Percentiles rank a stretch among this genome's conserved stretches.
Conservation (phyloP, 2,113 vertebrate species). For the Thalassoma bifasciatum region DNA sequence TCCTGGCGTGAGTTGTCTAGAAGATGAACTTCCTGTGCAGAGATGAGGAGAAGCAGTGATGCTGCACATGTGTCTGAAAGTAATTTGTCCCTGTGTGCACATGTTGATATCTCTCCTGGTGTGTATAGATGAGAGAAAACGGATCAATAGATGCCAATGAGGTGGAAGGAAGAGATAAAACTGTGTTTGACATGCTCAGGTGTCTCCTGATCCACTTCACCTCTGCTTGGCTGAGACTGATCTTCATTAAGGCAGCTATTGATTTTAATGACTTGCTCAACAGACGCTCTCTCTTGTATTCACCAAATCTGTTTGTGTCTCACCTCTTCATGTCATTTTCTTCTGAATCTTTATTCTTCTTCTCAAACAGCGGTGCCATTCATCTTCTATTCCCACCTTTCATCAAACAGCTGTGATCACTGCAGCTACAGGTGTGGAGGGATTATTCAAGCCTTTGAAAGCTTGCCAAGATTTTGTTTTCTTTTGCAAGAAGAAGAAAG, state of each 20-base stretch:
- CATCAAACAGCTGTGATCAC: slow-evolving; percentile 6
- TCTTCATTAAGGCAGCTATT: slow-evolving; percentile 72
- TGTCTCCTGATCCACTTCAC: not conserved
- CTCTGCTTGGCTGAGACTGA: slow-evolving; percentile 66
- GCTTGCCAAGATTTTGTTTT: not conserved
- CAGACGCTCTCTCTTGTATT: slow-evolving; percentile 45
- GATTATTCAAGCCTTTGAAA: slow-evolving; percentile 13
- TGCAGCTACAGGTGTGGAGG: not conserved
- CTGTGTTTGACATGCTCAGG: slow-evolving; percentile 9
- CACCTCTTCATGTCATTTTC: not conserved
- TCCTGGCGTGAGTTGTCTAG: slow-evolving; percentile 77
- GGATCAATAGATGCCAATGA: not conserved
- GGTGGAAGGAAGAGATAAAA: slow-evolving; percentile 48
- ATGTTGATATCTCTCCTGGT: not conserved
- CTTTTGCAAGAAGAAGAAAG: slow-evolving; percentile 6
- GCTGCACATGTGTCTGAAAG: slow-evolving; percentile 4
- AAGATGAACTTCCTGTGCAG: slow-evolving; percentile 77
- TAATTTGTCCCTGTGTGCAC: not conserved
- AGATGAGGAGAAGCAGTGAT: slow-evolving; percentile 13
- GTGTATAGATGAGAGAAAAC: too few species aligned
- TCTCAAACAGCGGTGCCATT: slow-evolving; percentile 31
- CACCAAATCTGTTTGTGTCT: slow-evolving; percentile 22
- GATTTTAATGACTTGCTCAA: slow-evolving; percentile 74
- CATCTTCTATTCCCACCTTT: not conserved
- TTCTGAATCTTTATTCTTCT: not conserved